These are phyloP conservation scores for Strigamia transsilvanica DNA, from an alignment of 2,888 invertebrate species.

Conservation along the genomic window DNA sequence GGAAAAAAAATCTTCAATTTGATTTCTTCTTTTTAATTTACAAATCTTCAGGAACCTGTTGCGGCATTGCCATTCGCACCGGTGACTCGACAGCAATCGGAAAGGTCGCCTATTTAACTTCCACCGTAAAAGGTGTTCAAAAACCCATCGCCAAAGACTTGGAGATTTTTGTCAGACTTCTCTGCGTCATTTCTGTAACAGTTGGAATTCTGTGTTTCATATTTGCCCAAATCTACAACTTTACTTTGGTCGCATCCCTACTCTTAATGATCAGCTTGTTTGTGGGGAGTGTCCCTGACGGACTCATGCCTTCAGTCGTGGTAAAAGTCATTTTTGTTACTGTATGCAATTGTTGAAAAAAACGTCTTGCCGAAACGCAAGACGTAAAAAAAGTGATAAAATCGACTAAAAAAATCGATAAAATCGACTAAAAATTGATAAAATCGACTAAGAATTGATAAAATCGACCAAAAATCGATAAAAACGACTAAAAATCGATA, in stretches of 20 bases:
- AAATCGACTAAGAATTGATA: too few relatives aligned
- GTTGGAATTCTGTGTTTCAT: slow-evolving; percentile 58
- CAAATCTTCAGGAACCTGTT: slow-evolving; percentile 56
- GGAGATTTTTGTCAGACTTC: slow-evolving; percentile 68
- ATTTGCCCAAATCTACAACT: slow-evolving; percentile 58
- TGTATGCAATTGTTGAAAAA: too few relatives aligned
- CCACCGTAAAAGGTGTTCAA: slow-evolving; percentile 63
- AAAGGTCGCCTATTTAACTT: slow-evolving; percentile 60
- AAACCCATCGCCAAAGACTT: slow-evolving; percentile 69
- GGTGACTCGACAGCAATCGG: slow-evolving; percentile 62
- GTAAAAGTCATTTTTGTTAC: slow-evolving; percentile 66
- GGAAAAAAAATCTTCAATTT: too few relatives aligned
- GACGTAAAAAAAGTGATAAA: too few relatives aligned
- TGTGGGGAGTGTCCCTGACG: slow-evolving; percentile 61
- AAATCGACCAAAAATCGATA: too few relatives aligned
- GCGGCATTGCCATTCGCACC: slow-evolving; percentile 61
- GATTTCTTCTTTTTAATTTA: too few relatives aligned
- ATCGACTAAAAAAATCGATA: too few relatives aligned
- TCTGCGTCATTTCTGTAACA: slow-evolving; percentile 59
- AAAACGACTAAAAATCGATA: too few relatives aligned
- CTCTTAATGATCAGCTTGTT: slow-evolving; percentile 59
- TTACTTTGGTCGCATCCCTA: slow-evolving; percentile 57
- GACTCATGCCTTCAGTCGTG: slow-evolving; percentile 67
- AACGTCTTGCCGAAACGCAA: too few relatives aligned
- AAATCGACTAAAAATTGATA: too few relatives aligned